Base-by-base conservation (phyloP, 2,113 vertebrate genomes). In the Lepisosteus osseus region DNA sequence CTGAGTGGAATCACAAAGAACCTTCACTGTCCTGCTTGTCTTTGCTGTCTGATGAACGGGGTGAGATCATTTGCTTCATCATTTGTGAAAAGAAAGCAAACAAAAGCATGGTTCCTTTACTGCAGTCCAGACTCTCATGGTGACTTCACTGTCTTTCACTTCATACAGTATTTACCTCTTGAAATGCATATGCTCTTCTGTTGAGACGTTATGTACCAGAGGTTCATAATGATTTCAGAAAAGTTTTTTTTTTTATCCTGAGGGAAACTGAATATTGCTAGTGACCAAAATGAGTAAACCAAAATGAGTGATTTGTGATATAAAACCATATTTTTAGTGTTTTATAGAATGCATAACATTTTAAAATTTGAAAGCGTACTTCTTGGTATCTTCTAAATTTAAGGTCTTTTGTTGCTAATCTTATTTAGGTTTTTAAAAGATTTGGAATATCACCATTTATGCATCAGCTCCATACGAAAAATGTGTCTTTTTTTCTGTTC, bases 31-130 rank as follows among this genome's bases (percentile, higher is more conserved):
- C 51, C 68, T 41, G 56, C 54, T 47, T 61, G 14, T 42, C 4
- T 61, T 14, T 42, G 44, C 68, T 15, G 40, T 47, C 43, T 15
- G 56, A 43, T 4, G n/a, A 17, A 13, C 1, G 14, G 69, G 43
- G 13, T 61, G 57, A 61, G 43, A 70, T 70, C 69, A 70, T 57
- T 45, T 40, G n/a, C 66, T 40, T 55, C 43, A 40, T 69, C 12
- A 54, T 15, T 12, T 57, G 68, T 14, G 68, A 42, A 62, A 61
- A 62, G 57, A 11, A 44, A n/a, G 11, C 6, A 62, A 8, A 70
- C 69, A 70, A 70, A 62, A 44, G 61, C 57, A 62, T 57, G 47
- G 69, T 51, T n/a, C 13, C 4, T 40, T 55, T 14, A 55, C 3
- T 15, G 42, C 41, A 14, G 6, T 42, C 57, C 54, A 69, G 8